phyloP scores from a whole-genome alignment of 2,888 invertebrate species.

The Caenorhabditis wallacei region DNA sequence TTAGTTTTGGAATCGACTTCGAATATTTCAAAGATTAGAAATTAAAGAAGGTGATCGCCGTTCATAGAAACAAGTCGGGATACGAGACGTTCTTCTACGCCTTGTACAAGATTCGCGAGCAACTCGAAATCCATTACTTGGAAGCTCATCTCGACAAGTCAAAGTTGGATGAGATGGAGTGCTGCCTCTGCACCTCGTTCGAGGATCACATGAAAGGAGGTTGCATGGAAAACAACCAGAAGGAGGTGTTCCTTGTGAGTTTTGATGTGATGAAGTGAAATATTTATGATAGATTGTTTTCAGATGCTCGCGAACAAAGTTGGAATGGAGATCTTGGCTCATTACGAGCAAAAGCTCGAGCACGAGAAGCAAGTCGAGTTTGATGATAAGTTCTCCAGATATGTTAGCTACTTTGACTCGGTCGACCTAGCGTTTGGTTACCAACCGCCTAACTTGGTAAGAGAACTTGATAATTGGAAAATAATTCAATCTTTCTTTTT shows the following conservation, averaged over 20 bases:
- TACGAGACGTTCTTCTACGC: no score
- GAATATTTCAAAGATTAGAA: no score
- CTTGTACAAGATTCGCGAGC: background rate
- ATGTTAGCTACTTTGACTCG: background rate
- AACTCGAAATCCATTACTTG: background rate
- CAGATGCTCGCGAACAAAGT: background rate
- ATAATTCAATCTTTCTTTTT: background rate
- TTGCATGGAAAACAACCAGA: background rate
- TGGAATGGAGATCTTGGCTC: background rate
- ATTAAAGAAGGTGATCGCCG: background rate
- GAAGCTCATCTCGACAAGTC: background rate
- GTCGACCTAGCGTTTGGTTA: background rate
- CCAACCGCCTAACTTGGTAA: background rate
- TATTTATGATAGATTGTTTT: background rate
- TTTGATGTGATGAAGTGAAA: background rate
- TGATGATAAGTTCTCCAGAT: background rate
- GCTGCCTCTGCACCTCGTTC: background rate
- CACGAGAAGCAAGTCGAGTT: background rate
- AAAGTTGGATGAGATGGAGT: background rate
- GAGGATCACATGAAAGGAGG: background rate
- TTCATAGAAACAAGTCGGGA: background rate
- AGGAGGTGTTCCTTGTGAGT: background rate
- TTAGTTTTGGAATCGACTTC: background rate
- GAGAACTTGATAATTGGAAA: background rate
- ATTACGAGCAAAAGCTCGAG: conserved; percentile 16